A percentile compares a stretch with the other conserved stretches of the same genome.
phyloP scores from a whole-genome alignment of 2,113 vertebrate species.

The Lagopus leucura region DNA sequence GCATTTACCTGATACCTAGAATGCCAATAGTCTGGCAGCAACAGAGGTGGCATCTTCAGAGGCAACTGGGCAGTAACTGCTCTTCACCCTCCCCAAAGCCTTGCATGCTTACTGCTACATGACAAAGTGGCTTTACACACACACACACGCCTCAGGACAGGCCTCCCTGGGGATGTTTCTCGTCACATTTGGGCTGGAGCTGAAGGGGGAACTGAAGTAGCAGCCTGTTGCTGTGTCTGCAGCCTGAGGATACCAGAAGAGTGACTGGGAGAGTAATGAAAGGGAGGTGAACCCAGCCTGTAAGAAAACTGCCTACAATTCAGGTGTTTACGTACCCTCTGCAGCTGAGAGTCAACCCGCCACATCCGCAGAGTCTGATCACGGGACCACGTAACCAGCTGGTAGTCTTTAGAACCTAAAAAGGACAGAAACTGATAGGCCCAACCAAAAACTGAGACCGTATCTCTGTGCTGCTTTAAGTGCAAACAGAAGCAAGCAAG shows the following conservation, averaged over 20 bases:
- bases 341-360: conserved; percentile 94
- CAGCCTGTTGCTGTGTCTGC: not conserved
- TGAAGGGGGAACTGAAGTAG: not conserved
- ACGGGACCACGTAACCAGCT: conserved; percentile 96
- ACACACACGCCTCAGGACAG: not conserved
- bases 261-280: not conserved
- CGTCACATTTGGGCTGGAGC: not conserved
- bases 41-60: not conserved
- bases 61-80: not conserved
- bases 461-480: not conserved
- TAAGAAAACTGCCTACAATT: not conserved
- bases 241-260: not conserved
- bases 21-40: not conserved
- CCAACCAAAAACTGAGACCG: not conserved
- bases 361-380: conserved; percentile 97
- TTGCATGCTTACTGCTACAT: not conserved
- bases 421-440: conserved; percentile 15
- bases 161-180: not conserved
- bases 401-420: conserved; percentile 92
- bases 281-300: not conserved
- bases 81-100: not conserved
- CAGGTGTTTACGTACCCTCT: conserved; percentile 81
- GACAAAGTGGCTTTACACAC: not conserved
- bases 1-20: not conserved
- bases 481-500: not conserved